Evolutionary conservation across 1,140 invertebrate species (phyloP), one percentile per base, ranked within the genome.

Genomic region (Pseudomyrmex pallidus): DNA sequence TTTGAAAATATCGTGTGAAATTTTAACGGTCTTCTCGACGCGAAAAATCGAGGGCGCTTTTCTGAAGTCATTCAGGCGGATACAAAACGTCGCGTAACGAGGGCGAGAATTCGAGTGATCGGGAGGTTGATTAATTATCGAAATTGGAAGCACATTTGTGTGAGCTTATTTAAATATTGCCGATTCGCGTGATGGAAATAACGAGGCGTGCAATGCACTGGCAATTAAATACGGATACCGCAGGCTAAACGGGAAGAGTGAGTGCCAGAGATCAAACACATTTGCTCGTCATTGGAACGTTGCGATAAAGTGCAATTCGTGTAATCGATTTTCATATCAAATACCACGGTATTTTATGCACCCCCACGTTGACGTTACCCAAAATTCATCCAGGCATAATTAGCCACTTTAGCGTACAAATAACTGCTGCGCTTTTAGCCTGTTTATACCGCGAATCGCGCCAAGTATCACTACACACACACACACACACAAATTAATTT

Each of bases 91-190:
- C 52, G 44, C 4, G 44, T 8, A 25, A 15, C 57, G 20, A 0
- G 46, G n/a, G 61, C 59, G 66, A 63, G 35, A 10, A 50, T 20
- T 5, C n/a, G 61, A 52, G 15, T 20, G 56, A 50, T 7, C 66
- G 0, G 57, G 48, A 20, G 8, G 13, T 54, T 44, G 78, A 54
- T 62, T 72, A 74, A 83, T 87, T 74, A 57, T 70, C 57, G 35
- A 12, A 17, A 61, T 20, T 84, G 86, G 74, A 78, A 76, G 82
- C 62, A 61, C 74, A 67, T 83, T 83, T 68, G 70, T 82, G 25
- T 67, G 59, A 88, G 83, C 82, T 88, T 88, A 88, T 88, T 88
- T 85, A 88, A 88, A 88, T 87, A 88, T 88, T 70, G 50, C n/a
- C 83, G 48, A 85, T 77, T 74, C 66, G 59, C 44, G 84, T 88